Percentiles rank a stretch among this genome's conserved stretches.
Evolutionary conservation across 1,140 invertebrate genomes (phyloP).

Genomic region (Musca vetustissima): DNA sequence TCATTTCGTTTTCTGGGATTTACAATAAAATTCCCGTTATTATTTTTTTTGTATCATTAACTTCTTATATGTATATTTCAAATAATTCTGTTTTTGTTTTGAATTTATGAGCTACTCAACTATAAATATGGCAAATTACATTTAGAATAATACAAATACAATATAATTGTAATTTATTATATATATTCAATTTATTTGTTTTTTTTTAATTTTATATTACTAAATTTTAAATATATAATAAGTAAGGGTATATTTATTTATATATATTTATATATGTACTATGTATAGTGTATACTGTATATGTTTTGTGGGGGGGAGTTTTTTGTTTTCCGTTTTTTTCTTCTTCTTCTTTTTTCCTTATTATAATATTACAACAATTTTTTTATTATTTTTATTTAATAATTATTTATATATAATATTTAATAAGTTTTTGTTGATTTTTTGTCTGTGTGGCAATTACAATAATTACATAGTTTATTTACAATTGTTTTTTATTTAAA

Average conservation of each 20-base stretch:
- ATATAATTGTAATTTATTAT: constrained; percentile 50
- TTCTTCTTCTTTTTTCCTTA: not conserved
- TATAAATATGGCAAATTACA: constrained; percentile 56
- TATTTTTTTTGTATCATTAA: constrained; percentile 27
- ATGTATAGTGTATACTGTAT: too few species aligned
- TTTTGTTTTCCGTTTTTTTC: too few species aligned
- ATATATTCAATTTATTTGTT: constrained; percentile 29
- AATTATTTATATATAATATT: not conserved
- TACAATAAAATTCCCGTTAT: constrained; percentile 41
- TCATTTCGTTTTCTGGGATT: too few species aligned
- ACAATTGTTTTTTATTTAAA: constrained; percentile 3
- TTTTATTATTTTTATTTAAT: constrained; percentile 21
- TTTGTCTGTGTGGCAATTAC: constrained; percentile 4
- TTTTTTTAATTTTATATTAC: not conserved
- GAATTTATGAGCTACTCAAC: constrained; percentile 40
- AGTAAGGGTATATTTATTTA: not conserved
- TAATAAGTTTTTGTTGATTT: too few species aligned
- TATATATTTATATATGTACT: too few species aligned
- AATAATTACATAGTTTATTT: constrained; percentile 3
- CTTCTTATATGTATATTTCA: constrained; percentile 18
- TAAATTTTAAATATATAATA: constrained; percentile 13
- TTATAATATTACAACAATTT: constrained; percentile 5
- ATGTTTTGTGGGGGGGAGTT: too few species aligned
- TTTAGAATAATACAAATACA: constrained; percentile 27
- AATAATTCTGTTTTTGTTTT: constrained; percentile 29